These are phyloP conservation scores for Tenebrosternarchus preto DNA, from an alignment of 2,113 vertebrate genomes.

Conservation along the genomic window DNA sequence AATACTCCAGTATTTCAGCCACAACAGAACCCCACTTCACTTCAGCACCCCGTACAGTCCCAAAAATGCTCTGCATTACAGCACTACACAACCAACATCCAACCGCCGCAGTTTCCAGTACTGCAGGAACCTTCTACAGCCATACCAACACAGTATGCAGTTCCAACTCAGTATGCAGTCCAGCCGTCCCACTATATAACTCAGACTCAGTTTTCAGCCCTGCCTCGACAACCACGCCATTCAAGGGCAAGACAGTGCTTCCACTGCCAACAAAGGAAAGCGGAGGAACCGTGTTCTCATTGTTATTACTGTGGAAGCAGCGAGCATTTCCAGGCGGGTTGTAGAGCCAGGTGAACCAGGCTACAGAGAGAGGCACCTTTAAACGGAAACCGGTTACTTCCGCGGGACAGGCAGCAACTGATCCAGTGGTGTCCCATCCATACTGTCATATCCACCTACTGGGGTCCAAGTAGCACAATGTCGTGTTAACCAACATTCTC, in stretches of 20 bases:
- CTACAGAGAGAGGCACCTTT: not conserved
- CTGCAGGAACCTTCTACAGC: not conserved
- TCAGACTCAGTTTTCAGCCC: not conserved
- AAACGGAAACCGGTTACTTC: no score
- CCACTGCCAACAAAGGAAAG: constrained; percentile 30
- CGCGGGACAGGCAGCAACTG: not conserved
- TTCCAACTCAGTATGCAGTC: not conserved
- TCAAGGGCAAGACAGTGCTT: constrained; percentile 30
- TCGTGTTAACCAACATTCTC: not conserved
- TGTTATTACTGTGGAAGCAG: constrained; percentile 53
- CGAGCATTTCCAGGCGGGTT: constrained; percentile 50
- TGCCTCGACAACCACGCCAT: not conserved
- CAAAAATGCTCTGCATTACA: not conserved
- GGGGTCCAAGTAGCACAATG: constrained; percentile 5
- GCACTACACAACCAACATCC: not conserved
- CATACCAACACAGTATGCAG: not conserved
- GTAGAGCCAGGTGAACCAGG: constrained; percentile 6
- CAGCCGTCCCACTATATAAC: not conserved
- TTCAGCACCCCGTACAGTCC: not conserved
- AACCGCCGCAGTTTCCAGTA: not conserved
- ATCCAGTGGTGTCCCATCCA: not conserved
- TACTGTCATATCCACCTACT: not conserved
- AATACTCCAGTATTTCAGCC: not conserved
- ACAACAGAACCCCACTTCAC: not conserved
- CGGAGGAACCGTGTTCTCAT: constrained; percentile 27